These are phyloP conservation scores for Dromius quadrimaculatus DNA, from an alignment of 2,888 invertebrate genomes.

Conservation along the genomic window DNA sequence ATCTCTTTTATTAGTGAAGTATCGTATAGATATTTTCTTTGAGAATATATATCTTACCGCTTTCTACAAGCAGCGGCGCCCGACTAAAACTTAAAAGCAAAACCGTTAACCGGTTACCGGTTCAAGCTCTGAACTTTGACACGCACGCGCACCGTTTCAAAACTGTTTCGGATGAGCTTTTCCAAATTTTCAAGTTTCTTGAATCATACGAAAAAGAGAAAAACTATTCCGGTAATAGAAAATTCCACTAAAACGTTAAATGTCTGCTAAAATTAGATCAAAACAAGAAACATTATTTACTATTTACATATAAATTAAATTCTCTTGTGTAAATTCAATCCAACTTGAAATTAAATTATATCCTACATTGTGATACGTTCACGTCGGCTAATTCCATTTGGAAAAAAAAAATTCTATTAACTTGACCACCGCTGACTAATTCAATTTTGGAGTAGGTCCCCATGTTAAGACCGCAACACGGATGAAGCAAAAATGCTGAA, in stretches of 20 bases:
- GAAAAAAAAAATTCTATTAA: constrained; percentile 22
- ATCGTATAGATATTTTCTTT: too few relatives aligned
- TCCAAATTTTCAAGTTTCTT: too few relatives aligned
- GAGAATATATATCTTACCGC: constrained; percentile 10
- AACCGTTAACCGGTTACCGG: constrained; percentile 3
- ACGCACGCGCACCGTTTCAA: constrained; percentile 27
- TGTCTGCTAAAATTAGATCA: too few relatives aligned
- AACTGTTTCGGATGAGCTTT: constrained; percentile 15
- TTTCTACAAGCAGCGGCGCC: constrained; percentile 5
- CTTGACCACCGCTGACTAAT: constrained; percentile 10
- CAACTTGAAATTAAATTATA: constrained; percentile 27
- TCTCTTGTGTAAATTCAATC: constrained; percentile 22
- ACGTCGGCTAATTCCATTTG: constrained; percentile 14
- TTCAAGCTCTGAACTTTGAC: constrained; percentile 22
- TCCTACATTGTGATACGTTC: constrained; percentile 12
- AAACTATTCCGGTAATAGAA: too few relatives aligned
- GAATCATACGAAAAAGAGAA: too few relatives aligned
- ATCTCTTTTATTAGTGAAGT: too few relatives aligned
- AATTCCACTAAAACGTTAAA: too few relatives aligned
- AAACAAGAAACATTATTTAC: constrained; percentile 20
- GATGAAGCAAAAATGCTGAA: not conserved
- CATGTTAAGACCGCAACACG: not conserved
- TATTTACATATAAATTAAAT: constrained; percentile 32
- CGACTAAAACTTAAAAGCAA: constrained; percentile 27
- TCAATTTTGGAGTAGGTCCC: too few relatives aligned